Base-by-base conservation (phyloP, 2,888 invertebrate genomes). In the Schizotus pectinicornis region DNA sequence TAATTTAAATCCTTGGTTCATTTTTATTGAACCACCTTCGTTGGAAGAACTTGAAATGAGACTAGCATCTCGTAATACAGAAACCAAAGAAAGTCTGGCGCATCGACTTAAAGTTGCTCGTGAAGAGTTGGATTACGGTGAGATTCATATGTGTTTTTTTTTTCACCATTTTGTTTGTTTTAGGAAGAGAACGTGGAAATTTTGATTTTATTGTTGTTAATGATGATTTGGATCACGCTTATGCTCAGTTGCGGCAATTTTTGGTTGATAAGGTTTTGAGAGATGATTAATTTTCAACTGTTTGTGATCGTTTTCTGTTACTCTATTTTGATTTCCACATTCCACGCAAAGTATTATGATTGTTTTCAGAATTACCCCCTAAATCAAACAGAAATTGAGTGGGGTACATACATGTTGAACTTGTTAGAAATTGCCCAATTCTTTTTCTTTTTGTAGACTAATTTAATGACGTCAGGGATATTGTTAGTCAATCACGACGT, bases 1-100 rank as follows among this genome's bases (percentile, higher is more conserved):
- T 13, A 87, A 91, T 72, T 81, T 98, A 6, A 85, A 94, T 76
- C 93, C 98, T 0, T 81, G 91, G 68, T 88, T 90, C 65, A 88
- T 99, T 22, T 97, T 97, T 77, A 86, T 99, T 37, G 91, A 92
- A 81, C 97, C 98, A 13, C 98, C 97, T 5, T 91, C 89, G n/a
- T 77, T 96, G 61, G 84, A 86, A 38, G 89, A 88, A 69, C 81
- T 98, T 62, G 94, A 92, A 76, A 82, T 83, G 50, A 83, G 94
- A 34, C 80, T 94, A 45, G 82, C 88, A 9, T 84, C 81, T 1
- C 86, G 99, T 53, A 91, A 93, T 59, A 96, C 98, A 0, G 99
- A 99, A 81, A 90, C 90, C 3, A 92, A 94, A 68, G 95, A 96
- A 50, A 88, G 91, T 51, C 78, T 99, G 39, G 80, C 83, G 61